Conservation (phyloP, 2,797 vertebrate species). For the Acanthis flammea region DNA sequence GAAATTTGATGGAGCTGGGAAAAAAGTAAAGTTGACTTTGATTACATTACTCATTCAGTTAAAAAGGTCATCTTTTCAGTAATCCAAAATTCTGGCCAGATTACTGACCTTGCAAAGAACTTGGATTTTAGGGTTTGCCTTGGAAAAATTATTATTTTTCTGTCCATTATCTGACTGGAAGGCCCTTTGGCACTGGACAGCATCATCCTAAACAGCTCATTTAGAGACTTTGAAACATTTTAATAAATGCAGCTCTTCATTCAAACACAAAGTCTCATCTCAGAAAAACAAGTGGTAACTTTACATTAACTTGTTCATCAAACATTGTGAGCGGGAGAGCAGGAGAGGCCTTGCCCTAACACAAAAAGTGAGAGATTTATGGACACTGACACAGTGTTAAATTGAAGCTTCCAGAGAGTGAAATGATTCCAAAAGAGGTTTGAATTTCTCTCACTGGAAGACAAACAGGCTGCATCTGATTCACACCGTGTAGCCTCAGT, state of each 20-base stretch:
- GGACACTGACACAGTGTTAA: neutral
- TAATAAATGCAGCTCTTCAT: neutral
- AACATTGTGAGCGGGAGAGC: neutral
- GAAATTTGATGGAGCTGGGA: neutral
- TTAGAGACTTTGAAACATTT: neutral
- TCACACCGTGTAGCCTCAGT: neutral
- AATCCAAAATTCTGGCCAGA: neutral
- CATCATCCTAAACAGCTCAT: neutral
- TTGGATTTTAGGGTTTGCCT: neutral
- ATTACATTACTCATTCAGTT: neutral
- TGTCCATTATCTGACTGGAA: neutral
- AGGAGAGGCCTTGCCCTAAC: neutral
- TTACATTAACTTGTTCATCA: neutral
- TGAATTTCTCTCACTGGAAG: neutral
- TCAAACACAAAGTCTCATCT: neutral
- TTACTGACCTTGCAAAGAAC: neutral
- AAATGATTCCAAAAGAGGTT: neutral
- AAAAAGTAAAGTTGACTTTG: neutral
- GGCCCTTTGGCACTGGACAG: neutral
- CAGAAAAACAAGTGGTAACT: neutral
- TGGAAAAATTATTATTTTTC: neutral
- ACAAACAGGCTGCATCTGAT: neutral
- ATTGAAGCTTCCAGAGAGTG: neutral
- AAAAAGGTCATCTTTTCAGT: neutral
- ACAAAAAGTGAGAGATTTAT: neutral